phyloP scores from a whole-genome alignment of 2,888 invertebrate species.

The Hypolimnas misippus region DNA sequence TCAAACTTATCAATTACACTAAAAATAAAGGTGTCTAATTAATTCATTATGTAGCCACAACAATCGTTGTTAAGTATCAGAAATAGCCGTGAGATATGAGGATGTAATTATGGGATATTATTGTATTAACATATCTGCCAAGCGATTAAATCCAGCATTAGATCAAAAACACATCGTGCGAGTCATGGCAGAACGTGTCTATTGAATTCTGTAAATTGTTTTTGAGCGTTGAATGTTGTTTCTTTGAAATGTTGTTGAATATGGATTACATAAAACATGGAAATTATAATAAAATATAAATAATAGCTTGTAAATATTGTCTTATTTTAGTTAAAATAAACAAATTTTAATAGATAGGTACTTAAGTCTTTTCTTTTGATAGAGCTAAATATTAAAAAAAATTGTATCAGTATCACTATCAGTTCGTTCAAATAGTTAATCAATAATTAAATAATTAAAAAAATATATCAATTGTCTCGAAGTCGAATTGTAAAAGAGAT shows the following conservation, averaged over 20 bases:
- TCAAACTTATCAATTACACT: too few relatives aligned
- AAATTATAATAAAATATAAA: not conserved
- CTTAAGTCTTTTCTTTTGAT: too few relatives aligned
- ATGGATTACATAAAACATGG: too few relatives aligned
- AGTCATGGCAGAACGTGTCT: slow-evolving; percentile 21
- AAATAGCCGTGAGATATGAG: slow-evolving; percentile 48
- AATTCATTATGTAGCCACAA: not conserved
- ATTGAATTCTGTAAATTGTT: slow-evolving; percentile 23
- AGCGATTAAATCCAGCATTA: slow-evolving; percentile 38
- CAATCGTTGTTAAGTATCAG: slow-evolving; percentile 30
- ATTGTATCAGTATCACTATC: too few relatives aligned
- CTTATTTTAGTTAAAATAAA: not conserved
- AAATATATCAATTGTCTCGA: not conserved
- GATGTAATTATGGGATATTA: slow-evolving; percentile 59
- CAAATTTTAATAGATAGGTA: not conserved
- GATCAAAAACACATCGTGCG: slow-evolving; percentile 35
- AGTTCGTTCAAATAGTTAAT: too few relatives aligned
- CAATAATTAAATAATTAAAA: slow-evolving; percentile 1
- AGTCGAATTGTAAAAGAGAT: not conserved
- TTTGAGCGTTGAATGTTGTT: not conserved
- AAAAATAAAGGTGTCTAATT: too few relatives aligned
- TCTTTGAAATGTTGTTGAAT: not conserved
- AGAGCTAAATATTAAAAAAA: too few relatives aligned
- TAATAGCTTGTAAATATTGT: not conserved
- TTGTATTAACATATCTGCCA: slow-evolving; percentile 56